Percentiles rank a stretch among this genome's conserved stretches.
These are phyloP conservation scores for Athalia cordata DNA, from an alignment of 2,888 invertebrate species.

Conservation along the genomic window DNA sequence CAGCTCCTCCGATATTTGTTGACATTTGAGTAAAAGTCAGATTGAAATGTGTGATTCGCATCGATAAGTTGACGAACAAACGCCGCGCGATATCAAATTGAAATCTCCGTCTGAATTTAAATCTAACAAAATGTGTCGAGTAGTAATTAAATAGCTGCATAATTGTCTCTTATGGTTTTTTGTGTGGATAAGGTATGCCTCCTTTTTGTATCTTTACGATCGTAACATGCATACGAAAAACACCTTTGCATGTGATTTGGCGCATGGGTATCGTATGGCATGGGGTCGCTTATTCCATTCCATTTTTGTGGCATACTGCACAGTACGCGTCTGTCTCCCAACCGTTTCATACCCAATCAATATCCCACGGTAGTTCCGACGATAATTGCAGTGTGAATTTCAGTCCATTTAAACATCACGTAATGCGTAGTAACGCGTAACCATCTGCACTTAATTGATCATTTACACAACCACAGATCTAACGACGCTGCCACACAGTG, in stretches of 20 bases:
- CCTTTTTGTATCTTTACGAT: too few relatives aligned
- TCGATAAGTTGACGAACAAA: not conserved
- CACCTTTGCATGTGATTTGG: not conserved
- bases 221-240: not conserved
- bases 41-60: not conserved
- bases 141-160: too few relatives aligned
- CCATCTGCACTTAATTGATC: too few relatives aligned
- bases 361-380: constrained; percentile 46
- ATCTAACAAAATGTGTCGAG: not conserved
- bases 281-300: not conserved
- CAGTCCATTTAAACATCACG: constrained; percentile 7
- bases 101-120: not conserved
- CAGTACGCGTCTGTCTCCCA: constrained; percentile 36
- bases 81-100: not conserved
- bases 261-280: not conserved
- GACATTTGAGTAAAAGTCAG: constrained; percentile 5
- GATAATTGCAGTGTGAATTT: constrained; percentile 18
- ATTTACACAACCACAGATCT: too few relatives aligned
- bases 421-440: too few relatives aligned
- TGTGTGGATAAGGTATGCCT: too few relatives aligned
- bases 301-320: constrained; percentile 5
- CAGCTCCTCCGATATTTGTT: constrained; percentile 9
- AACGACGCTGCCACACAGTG: not conserved
- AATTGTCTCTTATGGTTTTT: too few relatives aligned
- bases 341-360: constrained; percentile 53